Evolutionary conservation across 2,113 vertebrate species (phyloP).

Genomic region (Bubo bubo): DNA sequence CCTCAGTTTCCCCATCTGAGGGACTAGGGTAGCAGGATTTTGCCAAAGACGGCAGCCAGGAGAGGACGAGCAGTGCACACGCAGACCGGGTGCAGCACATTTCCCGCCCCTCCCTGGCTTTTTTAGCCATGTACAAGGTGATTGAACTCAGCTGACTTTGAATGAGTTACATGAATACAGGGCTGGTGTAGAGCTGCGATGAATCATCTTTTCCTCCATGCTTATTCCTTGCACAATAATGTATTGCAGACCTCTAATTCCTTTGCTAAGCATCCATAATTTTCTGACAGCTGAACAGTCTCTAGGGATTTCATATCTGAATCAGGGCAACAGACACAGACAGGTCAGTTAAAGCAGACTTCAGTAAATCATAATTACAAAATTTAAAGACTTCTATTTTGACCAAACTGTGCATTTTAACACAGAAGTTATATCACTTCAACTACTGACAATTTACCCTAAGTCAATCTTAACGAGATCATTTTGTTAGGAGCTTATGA

Average conservation of each 20-base stretch:
- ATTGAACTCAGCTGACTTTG: neutral
- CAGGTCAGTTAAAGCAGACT: neutral
- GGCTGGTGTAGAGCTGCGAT: neutral
- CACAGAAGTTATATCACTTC: neutral
- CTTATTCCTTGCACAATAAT: neutral
- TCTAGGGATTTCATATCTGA: neutral
- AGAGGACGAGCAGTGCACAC: accelerated
- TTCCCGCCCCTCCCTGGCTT: neutral
- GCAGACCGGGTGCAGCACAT: neutral
- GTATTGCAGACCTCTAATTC: neutral
- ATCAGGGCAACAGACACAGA: neutral
- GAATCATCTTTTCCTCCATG: neutral
- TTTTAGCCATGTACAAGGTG: neutral
- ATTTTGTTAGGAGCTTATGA: neutral
- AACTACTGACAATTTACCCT: neutral
- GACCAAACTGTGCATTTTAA: neutral
- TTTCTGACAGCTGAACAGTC: neutral
- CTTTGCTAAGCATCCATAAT: neutral
- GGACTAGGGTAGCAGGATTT: neutral
- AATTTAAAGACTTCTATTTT: neutral
- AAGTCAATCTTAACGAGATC: neutral
- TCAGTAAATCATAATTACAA: neutral
- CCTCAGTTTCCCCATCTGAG: neutral
- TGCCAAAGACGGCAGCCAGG: neutral
- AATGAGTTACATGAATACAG: neutral